These are phyloP conservation scores for Eupeodes luniger DNA, from an alignment of 2,888 invertebrate species.

Conservation along the genomic window DNA sequence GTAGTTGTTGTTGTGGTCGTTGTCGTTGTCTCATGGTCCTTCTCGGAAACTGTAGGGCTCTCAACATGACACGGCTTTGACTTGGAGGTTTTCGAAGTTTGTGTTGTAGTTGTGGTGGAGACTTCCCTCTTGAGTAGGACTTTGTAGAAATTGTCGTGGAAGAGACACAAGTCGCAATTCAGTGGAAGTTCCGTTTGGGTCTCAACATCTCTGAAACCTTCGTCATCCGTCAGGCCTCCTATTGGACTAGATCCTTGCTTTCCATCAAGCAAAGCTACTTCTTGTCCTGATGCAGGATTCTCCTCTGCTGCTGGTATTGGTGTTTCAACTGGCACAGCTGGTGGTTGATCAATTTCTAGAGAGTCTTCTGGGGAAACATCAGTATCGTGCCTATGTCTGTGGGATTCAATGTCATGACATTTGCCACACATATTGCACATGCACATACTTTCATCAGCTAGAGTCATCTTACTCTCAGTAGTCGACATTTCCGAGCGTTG, in stretches of 20 bases:
- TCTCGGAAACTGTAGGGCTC: conserved; percentile 77
- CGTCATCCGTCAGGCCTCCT: conserved; percentile 12
- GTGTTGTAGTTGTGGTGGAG: conserved; percentile 83
- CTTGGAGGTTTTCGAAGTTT: conserved; percentile 80
- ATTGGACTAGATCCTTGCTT: not conserved
- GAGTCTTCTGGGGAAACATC: conserved; percentile 60
- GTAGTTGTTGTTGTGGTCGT: conserved; percentile 83
- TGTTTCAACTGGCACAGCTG: not conserved
- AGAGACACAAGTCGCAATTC: conserved; percentile 82
- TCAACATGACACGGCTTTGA: conserved; percentile 78
- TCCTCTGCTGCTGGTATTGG: not conserved
- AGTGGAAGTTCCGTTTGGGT: conserved; percentile 83
- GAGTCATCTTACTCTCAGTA: conserved; percentile 49
- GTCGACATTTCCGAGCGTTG: conserved; percentile 80
- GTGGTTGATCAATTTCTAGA: conserved; percentile 46
- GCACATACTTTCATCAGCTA: conserved; percentile 56
- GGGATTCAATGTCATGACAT: conserved; percentile 49
- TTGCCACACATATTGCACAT: conserved; percentile 75
- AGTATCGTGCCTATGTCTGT: conserved; percentile 28
- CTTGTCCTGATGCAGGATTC: conserved; percentile 16
- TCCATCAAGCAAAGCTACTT: conserved; percentile 43
- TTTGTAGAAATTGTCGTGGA: conserved; percentile 84
- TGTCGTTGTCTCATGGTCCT: conserved; percentile 81
- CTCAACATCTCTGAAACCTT: conserved; percentile 79
- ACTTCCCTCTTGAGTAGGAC: conserved; percentile 83